Conservation (phyloP, 2,113 vertebrate genomes). For the Otis tarda region DNA sequence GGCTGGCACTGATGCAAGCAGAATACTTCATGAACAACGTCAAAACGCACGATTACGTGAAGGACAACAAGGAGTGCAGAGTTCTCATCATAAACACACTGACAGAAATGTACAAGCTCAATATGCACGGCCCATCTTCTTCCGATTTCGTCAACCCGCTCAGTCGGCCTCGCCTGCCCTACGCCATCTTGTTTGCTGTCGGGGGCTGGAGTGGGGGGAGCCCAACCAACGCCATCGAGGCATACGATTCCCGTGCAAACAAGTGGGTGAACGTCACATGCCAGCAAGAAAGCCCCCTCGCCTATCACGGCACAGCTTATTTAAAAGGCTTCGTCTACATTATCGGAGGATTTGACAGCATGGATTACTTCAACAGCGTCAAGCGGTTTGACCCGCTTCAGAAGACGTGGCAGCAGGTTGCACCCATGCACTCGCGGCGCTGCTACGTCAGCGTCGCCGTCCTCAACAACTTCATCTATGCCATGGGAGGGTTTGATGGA, state of each 20-base stretch:
- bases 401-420: slow-evolving; percentile 79
- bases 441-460: slow-evolving; percentile 82
- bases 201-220: slow-evolving; percentile 81
- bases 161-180: slow-evolving; percentile 80
- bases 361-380: slow-evolving; percentile 80
- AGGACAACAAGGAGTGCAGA: slow-evolving; percentile 74
- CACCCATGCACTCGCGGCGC: slow-evolving; percentile 81
- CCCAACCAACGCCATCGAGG: slow-evolving; percentile 79
- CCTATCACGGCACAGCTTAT: slow-evolving; percentile 77
- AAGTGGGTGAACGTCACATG: slow-evolving; percentile 78
- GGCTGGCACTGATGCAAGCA: slow-evolving; percentile 73
- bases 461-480: slow-evolving; percentile 71
- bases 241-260: slow-evolving; percentile 77
- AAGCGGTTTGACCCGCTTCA: slow-evolving; percentile 76
- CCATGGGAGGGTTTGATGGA: slow-evolving; percentile 87
- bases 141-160: slow-evolving; percentile 63
- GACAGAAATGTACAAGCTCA: slow-evolving; percentile 76
- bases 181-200: slow-evolving; percentile 77
- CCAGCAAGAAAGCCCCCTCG: slow-evolving; percentile 72
- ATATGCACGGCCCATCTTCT: slow-evolving; percentile 60
- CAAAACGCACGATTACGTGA: slow-evolving; percentile 76
- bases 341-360: slow-evolving; percentile 80
- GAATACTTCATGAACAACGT: slow-evolving; percentile 82
- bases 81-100: slow-evolving; percentile 72
- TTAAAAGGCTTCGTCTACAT: slow-evolving; percentile 80